A percentile compares a stretch with the other conserved stretches of the same genome.
These are phyloP conservation scores for Chrysopilus asiliformis DNA, from an alignment of 2,888 invertebrate genomes.

Conservation along the genomic window DNA sequence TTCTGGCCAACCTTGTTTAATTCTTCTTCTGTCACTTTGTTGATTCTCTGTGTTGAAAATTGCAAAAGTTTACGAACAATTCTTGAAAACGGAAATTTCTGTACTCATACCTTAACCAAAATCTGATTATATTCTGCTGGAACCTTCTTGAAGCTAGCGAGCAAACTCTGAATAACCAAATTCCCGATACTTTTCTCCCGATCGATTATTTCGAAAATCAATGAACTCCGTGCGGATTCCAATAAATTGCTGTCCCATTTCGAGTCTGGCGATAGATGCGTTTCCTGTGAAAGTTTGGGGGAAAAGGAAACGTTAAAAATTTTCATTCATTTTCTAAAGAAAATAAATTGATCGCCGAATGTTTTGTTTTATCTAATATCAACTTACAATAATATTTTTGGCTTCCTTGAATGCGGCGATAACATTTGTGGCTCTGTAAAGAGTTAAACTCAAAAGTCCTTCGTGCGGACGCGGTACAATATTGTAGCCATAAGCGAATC, in stretches of 20 bases:
- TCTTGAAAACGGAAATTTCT: too few relatives aligned
- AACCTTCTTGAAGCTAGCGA: conserved; percentile 54
- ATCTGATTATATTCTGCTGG: conserved; percentile 46
- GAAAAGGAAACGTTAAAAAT: too few relatives aligned
- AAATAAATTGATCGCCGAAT: background rate
- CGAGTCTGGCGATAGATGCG: conserved; percentile 11
- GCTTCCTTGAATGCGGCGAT: conserved; percentile 68
- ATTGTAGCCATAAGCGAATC: conserved; percentile 68
- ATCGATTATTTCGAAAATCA: conserved; percentile 76
- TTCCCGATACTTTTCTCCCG: conserved; percentile 65
- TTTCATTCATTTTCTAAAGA: background rate
- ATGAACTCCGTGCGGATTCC: conserved; percentile 71
- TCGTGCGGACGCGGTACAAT: conserved; percentile 50
- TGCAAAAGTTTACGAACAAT: too few relatives aligned
- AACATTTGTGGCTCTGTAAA: conserved; percentile 66
- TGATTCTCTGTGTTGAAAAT: conserved; percentile 40
- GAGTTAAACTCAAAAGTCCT: conserved; percentile 55
- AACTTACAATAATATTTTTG: conserved; percentile 52
- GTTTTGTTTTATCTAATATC: conserved; percentile 30
- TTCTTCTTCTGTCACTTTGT: conserved; percentile 47
- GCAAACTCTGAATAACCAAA: conserved; percentile 56
- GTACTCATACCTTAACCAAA: conserved; percentile 14
- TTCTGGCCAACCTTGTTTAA: conserved; percentile 53
- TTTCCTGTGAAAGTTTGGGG: conserved; percentile 9
- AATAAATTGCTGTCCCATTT: conserved; percentile 61